A percentile compares a stretch with the other conserved stretches of the same genome.
These are phyloP conservation scores for Lordiphosa clarofinis DNA, from an alignment of 1,140 invertebrate genomes.

Conservation along the genomic window DNA sequence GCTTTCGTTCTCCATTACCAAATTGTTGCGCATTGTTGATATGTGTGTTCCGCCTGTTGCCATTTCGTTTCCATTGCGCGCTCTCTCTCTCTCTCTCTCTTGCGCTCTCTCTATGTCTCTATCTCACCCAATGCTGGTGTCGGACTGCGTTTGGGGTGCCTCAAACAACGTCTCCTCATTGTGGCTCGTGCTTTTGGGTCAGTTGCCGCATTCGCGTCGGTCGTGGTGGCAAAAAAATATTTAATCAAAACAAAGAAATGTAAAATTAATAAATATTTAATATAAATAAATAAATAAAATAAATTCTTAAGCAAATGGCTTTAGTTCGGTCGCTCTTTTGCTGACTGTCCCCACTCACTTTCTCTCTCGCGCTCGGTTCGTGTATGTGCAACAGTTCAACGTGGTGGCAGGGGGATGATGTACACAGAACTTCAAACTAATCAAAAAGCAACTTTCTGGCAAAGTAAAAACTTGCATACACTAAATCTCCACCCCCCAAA, in stretches of 20 bases:
- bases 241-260: conserved; percentile 28
- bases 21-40: conserved; percentile 46
- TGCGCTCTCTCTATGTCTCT: conserved; percentile 1
- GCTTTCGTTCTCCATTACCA: conserved; percentile 44
- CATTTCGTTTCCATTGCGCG: conserved; percentile 37
- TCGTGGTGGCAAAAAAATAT: conserved; percentile 27
- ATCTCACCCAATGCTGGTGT: conserved; percentile 14
- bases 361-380: neutral
- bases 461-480: conserved; percentile 13
- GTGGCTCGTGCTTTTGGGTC: conserved; percentile 27
- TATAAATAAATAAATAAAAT: conserved; percentile 22
- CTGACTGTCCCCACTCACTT: conserved; percentile 2
- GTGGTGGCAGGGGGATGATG: conserved; percentile 3
- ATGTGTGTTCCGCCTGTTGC: conserved; percentile 38
- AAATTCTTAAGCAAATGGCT: conserved; percentile 22
- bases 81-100: conserved; percentile 7
- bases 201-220: conserved; percentile 48
- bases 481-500: neutral
- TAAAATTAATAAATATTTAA: neutral
- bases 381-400: conserved; percentile 40
- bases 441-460: conserved; percentile 5
- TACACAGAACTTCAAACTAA: conserved; percentile 3
- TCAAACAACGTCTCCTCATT: conserved; percentile 8
- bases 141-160: conserved; percentile 15
- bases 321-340: neutral